Evolutionary conservation across 1,140 invertebrate species (phyloP).

Genomic region (Vanessa tameamea): DNA sequence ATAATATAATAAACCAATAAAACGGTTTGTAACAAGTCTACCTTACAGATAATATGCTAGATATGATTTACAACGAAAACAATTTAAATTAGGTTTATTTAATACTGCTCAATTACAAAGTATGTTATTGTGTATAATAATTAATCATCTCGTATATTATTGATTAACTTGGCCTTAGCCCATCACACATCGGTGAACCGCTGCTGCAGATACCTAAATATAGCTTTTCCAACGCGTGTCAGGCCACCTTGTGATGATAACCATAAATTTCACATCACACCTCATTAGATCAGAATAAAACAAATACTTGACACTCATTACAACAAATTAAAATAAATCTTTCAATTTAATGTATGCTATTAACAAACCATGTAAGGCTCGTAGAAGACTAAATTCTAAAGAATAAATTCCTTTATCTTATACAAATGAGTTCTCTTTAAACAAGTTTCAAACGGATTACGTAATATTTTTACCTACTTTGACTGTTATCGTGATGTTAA

Average conservation of each 20-base stretch:
- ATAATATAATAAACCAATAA: not conserved
- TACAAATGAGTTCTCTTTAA: conserved; percentile 6
- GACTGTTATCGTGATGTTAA: not conserved
- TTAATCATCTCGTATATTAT: conserved; percentile 41
- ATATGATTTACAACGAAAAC: not conserved
- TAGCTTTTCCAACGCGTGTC: conserved; percentile 54
- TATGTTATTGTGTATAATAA: not conserved
- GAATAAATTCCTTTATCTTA: not conserved
- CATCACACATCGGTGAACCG: conserved; percentile 65
- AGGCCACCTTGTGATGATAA: conserved; percentile 56
- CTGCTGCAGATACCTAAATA: conserved; percentile 63
- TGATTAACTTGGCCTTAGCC: conserved; percentile 67
- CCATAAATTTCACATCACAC: conserved; percentile 21
- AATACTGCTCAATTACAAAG: not conserved
- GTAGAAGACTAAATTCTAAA: not conserved
- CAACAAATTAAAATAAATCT: not conserved
- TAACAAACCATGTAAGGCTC: not conserved
- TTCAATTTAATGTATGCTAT: no score
- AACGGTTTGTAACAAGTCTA: not conserved
- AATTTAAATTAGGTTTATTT: not conserved
- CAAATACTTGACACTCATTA: conserved; percentile 3
- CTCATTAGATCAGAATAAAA: conserved; percentile 19
- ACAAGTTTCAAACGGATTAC: conserved; percentile 4
- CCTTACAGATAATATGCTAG: not conserved
- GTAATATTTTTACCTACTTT: conserved; percentile 25